Percentiles rank a stretch among this genome's conserved stretches.
These are phyloP conservation scores for Amphiduros pacificus DNA, from an alignment of 2,888 invertebrate genomes.

Conservation along the genomic window DNA sequence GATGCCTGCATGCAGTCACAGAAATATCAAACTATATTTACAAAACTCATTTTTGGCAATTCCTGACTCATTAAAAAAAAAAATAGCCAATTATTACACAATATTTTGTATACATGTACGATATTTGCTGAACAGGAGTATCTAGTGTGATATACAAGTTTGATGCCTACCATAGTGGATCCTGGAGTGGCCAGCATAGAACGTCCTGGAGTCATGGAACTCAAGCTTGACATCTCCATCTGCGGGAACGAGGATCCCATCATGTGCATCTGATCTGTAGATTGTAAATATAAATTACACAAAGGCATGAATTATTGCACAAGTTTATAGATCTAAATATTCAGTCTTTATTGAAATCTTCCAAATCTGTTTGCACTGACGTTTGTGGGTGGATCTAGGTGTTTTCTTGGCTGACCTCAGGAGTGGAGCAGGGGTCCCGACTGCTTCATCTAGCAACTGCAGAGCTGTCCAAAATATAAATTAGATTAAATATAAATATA, in stretches of 20 bases:
- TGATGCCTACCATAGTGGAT: constrained; percentile 2
- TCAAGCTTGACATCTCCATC: constrained; percentile 4
- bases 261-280: not conserved
- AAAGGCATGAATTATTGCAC: not conserved
- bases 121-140: not conserved
- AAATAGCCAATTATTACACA: no score
- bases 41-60: no score
- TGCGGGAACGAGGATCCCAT: not conserved
- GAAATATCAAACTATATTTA: no score
- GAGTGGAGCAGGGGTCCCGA: constrained; percentile 34
- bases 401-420: constrained; percentile 36
- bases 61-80: no score
- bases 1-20: no score
- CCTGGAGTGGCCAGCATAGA: constrained; percentile 13
- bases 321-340: not conserved
- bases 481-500: no score
- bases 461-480: no score
- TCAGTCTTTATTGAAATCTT: not conserved
- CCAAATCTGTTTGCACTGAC: not conserved
- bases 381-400: not conserved
- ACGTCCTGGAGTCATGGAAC: not conserved
- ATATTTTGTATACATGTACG: not conserved
- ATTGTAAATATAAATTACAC: not conserved
- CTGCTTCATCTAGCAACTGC: constrained; percentile 48
- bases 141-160: not conserved